These are phyloP conservation scores for Apeltes quadracus DNA, from an alignment of 2,113 vertebrate genomes.

Conservation along the genomic window DNA sequence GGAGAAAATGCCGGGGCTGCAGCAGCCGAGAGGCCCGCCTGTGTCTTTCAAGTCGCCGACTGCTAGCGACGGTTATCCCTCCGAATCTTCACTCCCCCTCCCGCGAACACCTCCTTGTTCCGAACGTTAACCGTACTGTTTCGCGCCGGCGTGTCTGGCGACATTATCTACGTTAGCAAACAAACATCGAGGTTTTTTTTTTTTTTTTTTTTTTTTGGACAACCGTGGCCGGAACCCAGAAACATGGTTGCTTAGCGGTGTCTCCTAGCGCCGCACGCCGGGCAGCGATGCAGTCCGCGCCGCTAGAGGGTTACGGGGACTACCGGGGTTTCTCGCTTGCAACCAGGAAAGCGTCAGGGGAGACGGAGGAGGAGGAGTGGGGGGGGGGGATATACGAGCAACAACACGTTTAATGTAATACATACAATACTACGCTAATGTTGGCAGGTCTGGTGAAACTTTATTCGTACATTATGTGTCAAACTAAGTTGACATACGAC, in stretches of 20 bases:
- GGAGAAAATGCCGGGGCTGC: conserved; percentile 80
- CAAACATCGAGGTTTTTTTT: not conserved
- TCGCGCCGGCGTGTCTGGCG: fast-evolving
- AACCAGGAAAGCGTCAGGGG: conserved; percentile 26
- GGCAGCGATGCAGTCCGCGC: conserved; percentile 65
- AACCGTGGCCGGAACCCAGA: conserved; percentile 68
- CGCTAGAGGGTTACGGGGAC: conserved; percentile 74
- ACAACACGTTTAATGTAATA: conserved; percentile 28
- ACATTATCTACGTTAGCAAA: not conserved
- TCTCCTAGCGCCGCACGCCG: conserved; percentile 79
- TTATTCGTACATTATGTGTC: conserved; percentile 50
- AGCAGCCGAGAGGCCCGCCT: conserved; percentile 78
- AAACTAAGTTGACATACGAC: conserved; percentile 57
- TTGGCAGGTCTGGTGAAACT: conserved; percentile 36
- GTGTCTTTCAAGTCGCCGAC: conserved; percentile 67
- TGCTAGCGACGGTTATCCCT: conserved; percentile 33
- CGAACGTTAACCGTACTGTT: not conserved
- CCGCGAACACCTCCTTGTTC: too few species aligned
- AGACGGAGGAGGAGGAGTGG: not conserved
- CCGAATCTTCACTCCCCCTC: not conserved
- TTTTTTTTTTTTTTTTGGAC: conserved; percentile 32
- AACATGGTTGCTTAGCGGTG: conserved; percentile 83
- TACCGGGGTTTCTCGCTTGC: conserved; percentile 56
- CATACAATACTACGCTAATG: not conserved
- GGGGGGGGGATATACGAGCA: not conserved